Percentiles rank a stretch among this genome's conserved stretches.
These are phyloP conservation scores for Phasia obesa DNA, from an alignment of 2,888 invertebrate species.

Conservation along the genomic window DNA sequence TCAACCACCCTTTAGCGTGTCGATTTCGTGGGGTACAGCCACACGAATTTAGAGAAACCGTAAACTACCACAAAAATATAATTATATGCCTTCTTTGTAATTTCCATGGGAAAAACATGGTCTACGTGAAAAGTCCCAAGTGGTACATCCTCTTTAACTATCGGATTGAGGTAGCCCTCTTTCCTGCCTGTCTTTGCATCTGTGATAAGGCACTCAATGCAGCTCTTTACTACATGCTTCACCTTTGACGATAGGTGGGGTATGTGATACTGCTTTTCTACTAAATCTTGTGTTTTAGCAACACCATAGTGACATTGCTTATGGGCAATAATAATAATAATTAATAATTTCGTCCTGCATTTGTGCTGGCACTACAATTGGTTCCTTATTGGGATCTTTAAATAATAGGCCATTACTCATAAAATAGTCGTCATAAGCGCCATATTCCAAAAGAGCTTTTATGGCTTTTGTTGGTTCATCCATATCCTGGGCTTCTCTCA, in stretches of 20 bases:
- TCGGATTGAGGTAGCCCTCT: conserved; percentile 24
- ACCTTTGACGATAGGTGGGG: background rate
- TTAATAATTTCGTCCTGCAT: too few relatives aligned
- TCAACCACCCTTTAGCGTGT: conserved; percentile 4
- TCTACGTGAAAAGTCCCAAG: conserved; percentile 29
- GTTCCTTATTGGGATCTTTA: conserved; percentile 13
- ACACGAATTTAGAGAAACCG: conserved; percentile 42
- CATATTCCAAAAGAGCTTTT: conserved; percentile 21
- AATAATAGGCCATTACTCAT: conserved; percentile 55
- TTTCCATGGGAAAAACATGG: conserved; percentile 42
- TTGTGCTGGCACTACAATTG: too few relatives aligned
- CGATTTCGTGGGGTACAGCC: conserved; percentile 43
- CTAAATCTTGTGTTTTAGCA: background rate
- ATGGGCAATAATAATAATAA: too few relatives aligned
- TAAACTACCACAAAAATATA: background rate
- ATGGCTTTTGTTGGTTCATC: conserved; percentile 48
- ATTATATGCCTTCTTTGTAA: conserved; percentile 19
- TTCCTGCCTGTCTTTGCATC: conserved; percentile 29
- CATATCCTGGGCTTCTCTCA: conserved; percentile 24
- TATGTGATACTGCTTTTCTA: conserved; percentile 5
- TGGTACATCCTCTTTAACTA: conserved; percentile 23
- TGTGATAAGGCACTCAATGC: conserved; percentile 42
- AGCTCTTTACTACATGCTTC: background rate
- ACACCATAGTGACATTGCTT: too few relatives aligned
- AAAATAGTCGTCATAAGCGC: conserved; percentile 39